Base-by-base conservation (phyloP, 2,113 vertebrate species). In the Mormyrus lacerda region DNA sequence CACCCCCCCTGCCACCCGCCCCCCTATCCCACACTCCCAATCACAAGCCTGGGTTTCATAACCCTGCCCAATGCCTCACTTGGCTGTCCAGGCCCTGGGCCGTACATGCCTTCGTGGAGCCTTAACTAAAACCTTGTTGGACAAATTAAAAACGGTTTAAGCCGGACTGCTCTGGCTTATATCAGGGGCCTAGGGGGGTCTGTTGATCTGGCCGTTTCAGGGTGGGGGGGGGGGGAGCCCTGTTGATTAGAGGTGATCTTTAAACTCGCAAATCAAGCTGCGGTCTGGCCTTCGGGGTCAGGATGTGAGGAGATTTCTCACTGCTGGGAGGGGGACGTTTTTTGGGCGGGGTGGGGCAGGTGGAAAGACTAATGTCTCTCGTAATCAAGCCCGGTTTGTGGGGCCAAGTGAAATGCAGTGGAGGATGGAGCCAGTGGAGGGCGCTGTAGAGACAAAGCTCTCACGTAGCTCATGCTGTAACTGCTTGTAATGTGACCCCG, bases 101-200 rank as follows among this genome's bases (percentile, higher is more conserved):
- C 9, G 8, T 53, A 53, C 48, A 17, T 51, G 85, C 85, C 92
- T 94, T 93, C 93, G 93, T 93, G 92, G 93, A 93, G 92, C 92
- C 95, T 94, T 96, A 97, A 97, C 94, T 92, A 94, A 96, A 97
- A 96, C 96, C 89, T 95, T 94, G 95, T 95, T 94, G 94, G 94
- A 93, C 94, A 95, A 97, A 97, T 97, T 96, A 96, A 96, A 95
- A 95, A 95, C 89, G 95, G 95, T 96, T 96, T 96, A 87, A 96
- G 93, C 92, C 92, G 5, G 92, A 93, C 92, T 93, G 93, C 93
- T 94, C 96, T 97, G 96, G 95, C 91, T 94, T 96, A 15, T 92
- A 95, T 97, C 96, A 96, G 76, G 24, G 90, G 91, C 92, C 91
- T 93, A 93, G 95, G 94, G 96, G 96, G 94, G 94, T 94, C 93